Conservation (phyloP, 2,113 vertebrate genomes). For the Pelobates fuscus region DNA sequence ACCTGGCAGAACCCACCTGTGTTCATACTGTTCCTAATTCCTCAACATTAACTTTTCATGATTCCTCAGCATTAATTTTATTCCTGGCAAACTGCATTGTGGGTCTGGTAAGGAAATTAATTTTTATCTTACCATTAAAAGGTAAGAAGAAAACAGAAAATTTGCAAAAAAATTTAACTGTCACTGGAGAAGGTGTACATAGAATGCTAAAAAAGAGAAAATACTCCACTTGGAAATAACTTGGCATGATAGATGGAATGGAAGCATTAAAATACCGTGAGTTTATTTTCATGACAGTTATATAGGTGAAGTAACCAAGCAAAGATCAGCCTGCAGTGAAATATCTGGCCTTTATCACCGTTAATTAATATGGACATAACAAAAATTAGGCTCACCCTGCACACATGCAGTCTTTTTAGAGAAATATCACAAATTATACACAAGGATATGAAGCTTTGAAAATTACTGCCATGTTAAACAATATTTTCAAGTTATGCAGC, state of each 20-base stretch:
- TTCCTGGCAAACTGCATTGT: too few relatives aligned
- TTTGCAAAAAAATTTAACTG: too few relatives aligned
- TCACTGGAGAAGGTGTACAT: neutral
- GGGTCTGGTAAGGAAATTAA: too few relatives aligned
- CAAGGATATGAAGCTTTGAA: too few relatives aligned
- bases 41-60: too few relatives aligned
- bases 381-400: neutral
- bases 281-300: constrained; percentile 27
- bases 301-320: constrained; percentile 32
- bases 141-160: too few relatives aligned
- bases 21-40: too few relatives aligned
- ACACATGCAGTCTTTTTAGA: neutral
- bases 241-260: neutral
- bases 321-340: constrained; percentile 24
- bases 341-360: constrained; percentile 36
- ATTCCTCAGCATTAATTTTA: too few relatives aligned
- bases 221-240: neutral
- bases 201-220: neutral
- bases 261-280: constrained; percentile 23
- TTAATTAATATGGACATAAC: constrained; percentile 34
- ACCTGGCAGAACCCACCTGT: too few relatives aligned
- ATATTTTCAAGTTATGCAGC: too few relatives aligned
- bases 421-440: neutral
- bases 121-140: too few relatives aligned
- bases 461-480: too few relatives aligned